phyloP scores from a whole-genome alignment of 2,113 vertebrate genomes.

The Leucopternis melanops region DNA sequence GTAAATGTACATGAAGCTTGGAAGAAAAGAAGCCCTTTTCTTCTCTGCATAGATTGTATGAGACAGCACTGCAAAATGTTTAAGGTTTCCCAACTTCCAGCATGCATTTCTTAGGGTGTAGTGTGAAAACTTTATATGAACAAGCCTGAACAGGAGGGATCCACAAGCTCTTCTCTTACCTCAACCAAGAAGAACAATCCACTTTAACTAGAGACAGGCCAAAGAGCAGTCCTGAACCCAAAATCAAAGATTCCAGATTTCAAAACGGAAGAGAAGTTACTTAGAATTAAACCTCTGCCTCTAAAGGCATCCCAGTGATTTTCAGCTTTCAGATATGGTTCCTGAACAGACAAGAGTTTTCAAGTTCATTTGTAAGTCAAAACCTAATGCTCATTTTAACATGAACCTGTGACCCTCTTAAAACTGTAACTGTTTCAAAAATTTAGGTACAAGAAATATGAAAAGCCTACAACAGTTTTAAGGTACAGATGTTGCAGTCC shows the following conservation, averaged over 20 bases:
- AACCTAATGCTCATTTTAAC: neutral
- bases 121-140: neutral
- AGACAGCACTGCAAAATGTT: neutral
- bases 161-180: neutral
- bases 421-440: neutral
- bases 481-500: neutral
- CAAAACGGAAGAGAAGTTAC: neutral
- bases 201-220: neutral
- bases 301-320: neutral
- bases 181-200: neutral
- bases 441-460: neutral
- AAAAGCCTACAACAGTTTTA: neutral
- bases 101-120: neutral
- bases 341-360: neutral
- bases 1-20: neutral
- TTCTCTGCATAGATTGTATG: neutral
- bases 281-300: neutral
- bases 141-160: neutral
- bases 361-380: neutral
- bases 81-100: neutral
- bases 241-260: neutral
- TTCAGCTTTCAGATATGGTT: neutral
- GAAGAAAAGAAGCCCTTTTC: neutral
- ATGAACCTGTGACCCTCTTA: neutral
- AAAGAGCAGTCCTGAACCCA: neutral